Percentiles rank a stretch among this genome's conserved stretches.
Conservation (phyloP, 2,797 vertebrate genomes). For the Cygnus olor region DNA sequence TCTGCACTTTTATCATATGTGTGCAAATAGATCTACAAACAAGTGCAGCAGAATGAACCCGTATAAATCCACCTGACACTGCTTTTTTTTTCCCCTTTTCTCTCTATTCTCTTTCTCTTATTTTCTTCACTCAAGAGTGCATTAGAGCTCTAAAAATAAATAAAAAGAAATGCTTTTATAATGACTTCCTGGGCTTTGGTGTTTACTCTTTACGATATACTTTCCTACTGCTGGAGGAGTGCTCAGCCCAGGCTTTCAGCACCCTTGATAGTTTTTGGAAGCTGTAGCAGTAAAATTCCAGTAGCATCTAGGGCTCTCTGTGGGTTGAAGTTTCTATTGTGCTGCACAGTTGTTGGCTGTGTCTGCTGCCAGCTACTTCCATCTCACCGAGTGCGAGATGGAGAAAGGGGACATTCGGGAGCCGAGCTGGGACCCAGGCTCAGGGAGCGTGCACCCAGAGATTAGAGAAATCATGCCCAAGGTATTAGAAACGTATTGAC, state of each 20-base stretch:
- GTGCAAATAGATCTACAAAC: not conserved
- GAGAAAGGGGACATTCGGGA: not conserved
- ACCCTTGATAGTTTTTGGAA: not conserved
- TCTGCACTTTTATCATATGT: not conserved
- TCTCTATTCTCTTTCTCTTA: not conserved
- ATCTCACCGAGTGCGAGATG: not conserved
- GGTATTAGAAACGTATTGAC: not conserved
- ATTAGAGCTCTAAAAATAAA: constrained; percentile 1
- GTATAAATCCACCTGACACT: not conserved
- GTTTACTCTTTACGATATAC: not conserved
- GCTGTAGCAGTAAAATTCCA: not conserved
- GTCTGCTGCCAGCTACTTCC: not conserved
- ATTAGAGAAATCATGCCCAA: not conserved
- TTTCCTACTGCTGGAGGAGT: not conserved
- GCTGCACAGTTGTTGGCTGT: not conserved
- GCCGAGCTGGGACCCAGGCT: not conserved
- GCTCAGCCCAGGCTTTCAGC: not conserved
- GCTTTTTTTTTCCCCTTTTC: rapidly evolving
- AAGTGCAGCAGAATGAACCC: not conserved
- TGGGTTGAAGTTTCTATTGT: not conserved
- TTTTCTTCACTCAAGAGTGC: not conserved
- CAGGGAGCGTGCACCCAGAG: not conserved
- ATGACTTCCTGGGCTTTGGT: not conserved
- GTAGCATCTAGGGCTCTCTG: not conserved
- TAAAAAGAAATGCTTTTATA: not conserved